Base-by-base conservation (phyloP, 2,888 invertebrate species). In the Drosophila mettleri region DNA sequence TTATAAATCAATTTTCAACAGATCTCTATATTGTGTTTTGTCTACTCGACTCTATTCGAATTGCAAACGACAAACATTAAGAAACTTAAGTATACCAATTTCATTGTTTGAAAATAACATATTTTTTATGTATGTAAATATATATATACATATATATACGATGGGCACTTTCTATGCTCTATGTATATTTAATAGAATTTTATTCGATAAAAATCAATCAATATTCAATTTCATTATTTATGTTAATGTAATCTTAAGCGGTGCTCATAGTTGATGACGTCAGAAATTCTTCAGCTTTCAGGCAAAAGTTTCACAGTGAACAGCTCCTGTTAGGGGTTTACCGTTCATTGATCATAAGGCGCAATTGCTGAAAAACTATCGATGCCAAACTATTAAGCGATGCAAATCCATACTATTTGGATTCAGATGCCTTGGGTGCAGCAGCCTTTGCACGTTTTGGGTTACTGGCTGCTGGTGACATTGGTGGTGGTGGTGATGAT, bases 281-380 rank as follows among this genome's bases (percentile, higher is more conserved):
- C 57, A 36, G 0, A 33, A 45, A n/a, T 31, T 27, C 2, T 14
- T 27, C 38, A 69, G 65, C 64, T 27, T 54, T 48, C 14, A 80
- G 78, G 81, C 76, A 67, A 54, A 49, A 31, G 36, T 18, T 63
- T 83, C 78, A 57, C 71, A 71, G 46, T 27, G 20, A 69, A 57
- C 57, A 64, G 75, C 49, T 84, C 81, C 82, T 33, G 3, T 31
- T 41, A 2, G 38, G 81, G 84, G 24, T 81, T 82, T 78, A 59
- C 84, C 70, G 34, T 55, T 60, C 36, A 59, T 49, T 61, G 70
- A 46, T 82, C 82, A 84, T 84, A 46, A n/a, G 70, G 77, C 84
- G 8, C 81, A 78, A 74, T 39, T 48, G 57, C 61, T 60, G 48
- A 46, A 16, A 41, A 20, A 12, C 14, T 27, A 52, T 31, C 1